A percentile compares a stretch with the other conserved stretches of the same genome.
Conservation (phyloP, 2,888 invertebrate species). For the Chrysodeixis includens region DNA sequence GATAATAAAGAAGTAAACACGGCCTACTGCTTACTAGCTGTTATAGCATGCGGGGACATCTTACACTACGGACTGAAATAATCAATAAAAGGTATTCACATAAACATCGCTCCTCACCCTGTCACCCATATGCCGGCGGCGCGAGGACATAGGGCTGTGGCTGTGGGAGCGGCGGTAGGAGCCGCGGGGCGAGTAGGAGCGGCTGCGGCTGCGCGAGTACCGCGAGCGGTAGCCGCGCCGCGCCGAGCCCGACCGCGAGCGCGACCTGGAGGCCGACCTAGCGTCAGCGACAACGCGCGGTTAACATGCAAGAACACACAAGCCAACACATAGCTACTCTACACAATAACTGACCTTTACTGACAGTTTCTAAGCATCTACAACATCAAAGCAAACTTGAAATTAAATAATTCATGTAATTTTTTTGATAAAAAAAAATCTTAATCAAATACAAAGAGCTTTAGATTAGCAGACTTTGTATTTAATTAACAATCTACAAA, state of each 20-base stretch:
- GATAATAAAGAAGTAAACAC: slow-evolving; percentile 22
- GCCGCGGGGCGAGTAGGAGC: slow-evolving; percentile 90
- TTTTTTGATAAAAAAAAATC: no score
- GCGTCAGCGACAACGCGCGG: slow-evolving; percentile 47
- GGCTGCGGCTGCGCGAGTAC: slow-evolving; percentile 91
- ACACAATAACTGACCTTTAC: slow-evolving; percentile 16
- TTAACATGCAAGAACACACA: slow-evolving; percentile 51
- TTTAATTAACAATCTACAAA: neutral
- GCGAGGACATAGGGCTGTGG: slow-evolving; percentile 95
- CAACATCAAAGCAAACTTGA: neutral
- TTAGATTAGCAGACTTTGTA: neutral
- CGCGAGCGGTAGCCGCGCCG: slow-evolving; percentile 86
- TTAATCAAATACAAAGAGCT: neutral
- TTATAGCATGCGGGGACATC: slow-evolving; percentile 37
- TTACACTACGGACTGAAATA: slow-evolving; percentile 53
- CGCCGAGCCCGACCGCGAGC: slow-evolving; percentile 90
- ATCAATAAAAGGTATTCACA: slow-evolving; percentile 60
- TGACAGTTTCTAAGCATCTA: neutral
- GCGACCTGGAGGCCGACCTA: slow-evolving; percentile 72
- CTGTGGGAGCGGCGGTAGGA: slow-evolving; percentile 91
- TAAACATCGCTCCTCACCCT: slow-evolving; percentile 86
- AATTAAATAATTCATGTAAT: neutral
- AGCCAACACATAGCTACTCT: slow-evolving; percentile 23
- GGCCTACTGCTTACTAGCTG: slow-evolving; percentile 31
- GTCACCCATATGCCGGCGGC: slow-evolving; percentile 93